Evolutionary conservation across 2,113 vertebrate genomes (phyloP).

Genomic region (Sorex fumeus): DNA sequence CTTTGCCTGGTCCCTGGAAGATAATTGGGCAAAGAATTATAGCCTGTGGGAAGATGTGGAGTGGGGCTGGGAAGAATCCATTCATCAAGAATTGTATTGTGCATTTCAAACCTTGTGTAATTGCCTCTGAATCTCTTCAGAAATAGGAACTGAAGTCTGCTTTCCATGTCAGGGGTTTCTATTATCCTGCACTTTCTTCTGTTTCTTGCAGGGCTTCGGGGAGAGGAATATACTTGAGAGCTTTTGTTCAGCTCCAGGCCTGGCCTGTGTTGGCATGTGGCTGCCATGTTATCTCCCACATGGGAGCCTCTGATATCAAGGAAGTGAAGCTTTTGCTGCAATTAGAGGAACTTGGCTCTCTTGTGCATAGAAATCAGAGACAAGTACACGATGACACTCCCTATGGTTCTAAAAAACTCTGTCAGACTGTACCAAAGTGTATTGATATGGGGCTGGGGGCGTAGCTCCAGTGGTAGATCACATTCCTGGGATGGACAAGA

Average conservation of each 20-base stretch:
- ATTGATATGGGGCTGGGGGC: neutral
- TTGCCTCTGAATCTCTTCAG: slow-evolving; percentile 29
- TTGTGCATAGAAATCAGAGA: neutral
- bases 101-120: slow-evolving; percentile 24
- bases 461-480: too few species aligned
- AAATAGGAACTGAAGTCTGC: slow-evolving; percentile 38
- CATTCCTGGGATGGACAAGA: too few species aligned
- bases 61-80: neutral
- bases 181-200: neutral
- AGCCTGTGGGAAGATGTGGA: neutral
- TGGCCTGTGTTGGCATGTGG: neutral
- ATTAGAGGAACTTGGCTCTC: neutral
- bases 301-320: neutral
- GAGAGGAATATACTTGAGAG: neutral
- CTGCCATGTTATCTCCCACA: neutral
- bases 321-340: too few species aligned
- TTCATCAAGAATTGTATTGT: slow-evolving; percentile 8
- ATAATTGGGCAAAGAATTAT: slow-evolving; percentile 26
- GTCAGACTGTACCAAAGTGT: neutral
- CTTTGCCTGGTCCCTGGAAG: neutral
- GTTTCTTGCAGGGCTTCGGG: neutral
- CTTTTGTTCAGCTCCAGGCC: neutral
- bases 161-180: neutral
- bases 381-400: neutral
- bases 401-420: neutral